Percentiles rank a stretch among this genome's conserved stretches.
These are phyloP conservation scores for Proteles cristata DNA, from an alignment of 2,113 vertebrate species.

Conservation along the genomic window DNA sequence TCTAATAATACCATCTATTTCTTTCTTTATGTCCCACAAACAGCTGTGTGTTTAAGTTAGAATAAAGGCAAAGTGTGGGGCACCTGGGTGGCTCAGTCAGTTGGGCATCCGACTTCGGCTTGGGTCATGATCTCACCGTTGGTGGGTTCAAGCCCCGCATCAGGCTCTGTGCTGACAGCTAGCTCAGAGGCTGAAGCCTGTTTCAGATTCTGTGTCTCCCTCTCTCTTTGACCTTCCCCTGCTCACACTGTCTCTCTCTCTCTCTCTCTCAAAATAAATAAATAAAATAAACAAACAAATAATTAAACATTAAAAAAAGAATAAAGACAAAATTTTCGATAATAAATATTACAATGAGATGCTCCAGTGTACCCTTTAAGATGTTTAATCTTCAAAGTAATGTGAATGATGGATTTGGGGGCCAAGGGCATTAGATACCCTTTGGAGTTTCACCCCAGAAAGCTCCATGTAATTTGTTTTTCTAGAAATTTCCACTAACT, in stretches of 20 bases:
- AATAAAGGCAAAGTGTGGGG: conserved; percentile 12
- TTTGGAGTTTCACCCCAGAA: background rate
- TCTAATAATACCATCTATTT: background rate
- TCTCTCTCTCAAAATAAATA: too few relatives aligned
- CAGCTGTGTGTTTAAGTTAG: background rate
- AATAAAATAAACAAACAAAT: too few relatives aligned
- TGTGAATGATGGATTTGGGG: background rate
- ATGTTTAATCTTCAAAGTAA: conserved; percentile 32
- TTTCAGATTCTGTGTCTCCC: too few relatives aligned
- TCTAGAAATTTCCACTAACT: conserved; percentile 18
- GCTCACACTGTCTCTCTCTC: too few relatives aligned
- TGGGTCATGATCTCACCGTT: too few relatives aligned
- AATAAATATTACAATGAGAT: background rate
- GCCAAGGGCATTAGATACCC: background rate
- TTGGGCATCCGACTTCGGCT: too few relatives aligned
- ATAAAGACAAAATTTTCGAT: conserved; percentile 37
- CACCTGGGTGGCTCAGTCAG: too few relatives aligned
- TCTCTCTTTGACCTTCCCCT: too few relatives aligned
- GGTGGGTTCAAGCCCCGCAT: too few relatives aligned
- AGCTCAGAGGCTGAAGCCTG: too few relatives aligned
- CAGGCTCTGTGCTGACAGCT: too few relatives aligned
- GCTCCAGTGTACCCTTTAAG: background rate
- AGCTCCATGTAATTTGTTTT: conserved; percentile 8
- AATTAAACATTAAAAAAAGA: background rate
- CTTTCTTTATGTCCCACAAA: background rate